These are phyloP conservation scores for Pterocles burchelli DNA, from an alignment of 2,113 vertebrate species.

Conservation along the genomic window DNA sequence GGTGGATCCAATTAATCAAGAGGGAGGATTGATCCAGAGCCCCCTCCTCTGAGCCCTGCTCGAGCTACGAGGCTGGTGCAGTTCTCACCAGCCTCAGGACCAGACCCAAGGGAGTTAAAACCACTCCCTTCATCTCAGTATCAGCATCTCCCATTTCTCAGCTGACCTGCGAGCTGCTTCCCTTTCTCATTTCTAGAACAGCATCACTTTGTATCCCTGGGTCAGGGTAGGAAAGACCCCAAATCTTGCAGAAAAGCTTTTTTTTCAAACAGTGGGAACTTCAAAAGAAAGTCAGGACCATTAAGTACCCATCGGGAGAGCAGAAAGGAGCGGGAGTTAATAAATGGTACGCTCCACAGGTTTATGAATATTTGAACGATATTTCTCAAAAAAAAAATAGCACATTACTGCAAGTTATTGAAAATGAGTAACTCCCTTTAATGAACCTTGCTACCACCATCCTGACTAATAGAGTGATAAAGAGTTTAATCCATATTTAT, in stretches of 20 bases:
- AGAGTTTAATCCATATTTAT: constrained; percentile 41
- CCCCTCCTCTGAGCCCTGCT: neutral
- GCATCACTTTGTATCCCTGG: rapidly evolving
- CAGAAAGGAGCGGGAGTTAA: neutral
- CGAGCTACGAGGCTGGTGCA: rapidly evolving
- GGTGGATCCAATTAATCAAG: neutral
- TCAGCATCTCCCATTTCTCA: neutral
- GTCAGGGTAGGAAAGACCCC: neutral
- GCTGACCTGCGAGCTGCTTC: neutral
- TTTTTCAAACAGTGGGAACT: neutral
- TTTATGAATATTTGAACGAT: constrained; percentile 13
- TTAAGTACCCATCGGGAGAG: neutral
- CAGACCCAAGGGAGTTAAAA: neutral
- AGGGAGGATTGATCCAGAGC: neutral
- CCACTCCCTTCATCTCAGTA: neutral
- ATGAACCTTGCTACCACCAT: neutral
- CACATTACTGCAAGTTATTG: neutral
- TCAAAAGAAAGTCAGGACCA: neutral
- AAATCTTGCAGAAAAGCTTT: neutral
- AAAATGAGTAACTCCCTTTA: constrained; percentile 13
- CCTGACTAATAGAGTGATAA: constrained; percentile 22
- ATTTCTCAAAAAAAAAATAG: neutral
- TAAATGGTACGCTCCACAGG: neutral
- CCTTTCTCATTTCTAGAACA: neutral
- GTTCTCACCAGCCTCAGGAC: neutral